Evolutionary conservation across 2,888 invertebrate species (phyloP), one percentile per base, ranked within the genome.

Genomic region (Fragum fragum): DNA sequence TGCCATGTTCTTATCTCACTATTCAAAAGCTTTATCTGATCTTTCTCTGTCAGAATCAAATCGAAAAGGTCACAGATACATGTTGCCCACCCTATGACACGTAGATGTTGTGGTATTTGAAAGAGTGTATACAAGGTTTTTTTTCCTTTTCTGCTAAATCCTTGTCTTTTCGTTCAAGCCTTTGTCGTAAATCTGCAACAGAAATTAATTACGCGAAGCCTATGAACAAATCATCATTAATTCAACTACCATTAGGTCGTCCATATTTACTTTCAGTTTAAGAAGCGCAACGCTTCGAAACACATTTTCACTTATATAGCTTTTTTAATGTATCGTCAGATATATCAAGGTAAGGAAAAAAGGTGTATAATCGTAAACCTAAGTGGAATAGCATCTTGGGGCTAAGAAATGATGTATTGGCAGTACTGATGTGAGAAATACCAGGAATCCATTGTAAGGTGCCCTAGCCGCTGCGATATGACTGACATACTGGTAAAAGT

Each of bases 1-100:
- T 57, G 72, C 57, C 72, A 72, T 72, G 11, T 21, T 72, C 28
- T 6, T 32, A 72, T 21, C 23, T 57, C 29, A 28, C 7, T 18
- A n/a, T 57, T 72, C 36, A 28, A 39, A 14, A 72, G 57, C 39
- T 57, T 57, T 55, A 72, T 72, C 26, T 39, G 55, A 57, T 72
- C 72, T 55, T 72, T 55, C 29, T 55, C 55, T n/a, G 26, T 28
- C 5, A 57, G 32, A 1, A 72, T 72, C 21, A 53, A 26, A 29
- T 72, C 57, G 16, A 29, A 32, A 16, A 14, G 18, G 57, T 72
- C 72, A 55, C 72, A 72, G 11, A 72, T 57, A 21, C 57, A 55
- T 53, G 36, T 36, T 55, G 72, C 72, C 72, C 72, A 72, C 11
- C 57, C 57, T 32, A 23, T 55, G 32, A 72, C 29, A 16, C 57